A percentile compares a stretch with the other conserved stretches of the same genome.
These are phyloP conservation scores for Asobara japonica DNA, from an alignment of 1,140 invertebrate genomes.

Conservation along the genomic window DNA sequence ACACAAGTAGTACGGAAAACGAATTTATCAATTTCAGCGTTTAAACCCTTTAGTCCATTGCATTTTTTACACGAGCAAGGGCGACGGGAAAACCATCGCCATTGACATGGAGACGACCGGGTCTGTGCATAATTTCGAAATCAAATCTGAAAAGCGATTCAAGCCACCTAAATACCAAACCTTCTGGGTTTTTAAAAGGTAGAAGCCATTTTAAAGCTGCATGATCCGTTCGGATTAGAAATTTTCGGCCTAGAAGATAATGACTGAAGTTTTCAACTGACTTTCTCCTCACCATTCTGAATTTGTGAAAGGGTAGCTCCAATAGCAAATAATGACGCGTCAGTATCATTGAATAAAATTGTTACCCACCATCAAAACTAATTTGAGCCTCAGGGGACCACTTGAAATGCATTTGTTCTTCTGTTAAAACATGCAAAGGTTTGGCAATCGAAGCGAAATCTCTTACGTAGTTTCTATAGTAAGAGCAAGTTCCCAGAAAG, in stretches of 20 bases:
- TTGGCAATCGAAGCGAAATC: too few species aligned
- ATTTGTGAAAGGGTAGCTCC: neutral
- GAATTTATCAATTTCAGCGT: neutral
- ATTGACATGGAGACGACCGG: neutral
- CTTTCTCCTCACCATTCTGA: constrained; percentile 20
- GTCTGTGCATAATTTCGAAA: constrained; percentile 24
- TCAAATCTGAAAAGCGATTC: constrained; percentile 33
- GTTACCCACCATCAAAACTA: constrained; percentile 19
- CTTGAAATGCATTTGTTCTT: too few species aligned
- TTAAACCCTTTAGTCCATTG: neutral
- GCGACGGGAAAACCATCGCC: constrained; percentile 30
- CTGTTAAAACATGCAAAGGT: too few species aligned
- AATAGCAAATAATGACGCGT: neutral
- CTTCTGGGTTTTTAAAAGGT: too few species aligned
- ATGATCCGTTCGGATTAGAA: too few species aligned
- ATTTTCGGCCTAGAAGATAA: too few species aligned
- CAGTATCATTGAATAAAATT: neutral
- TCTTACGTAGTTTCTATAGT: too few species aligned
- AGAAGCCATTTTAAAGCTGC: too few species aligned
- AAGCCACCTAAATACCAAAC: too few species aligned
- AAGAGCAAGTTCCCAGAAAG: too few species aligned
- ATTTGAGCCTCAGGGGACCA: neutral
- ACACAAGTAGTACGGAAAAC: neutral
- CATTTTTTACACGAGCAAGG: constrained; percentile 23
- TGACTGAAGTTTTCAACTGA: too few species aligned